Base-by-base conservation (phyloP, 2,113 vertebrate genomes). In the Salvelinus namaycush region DNA sequence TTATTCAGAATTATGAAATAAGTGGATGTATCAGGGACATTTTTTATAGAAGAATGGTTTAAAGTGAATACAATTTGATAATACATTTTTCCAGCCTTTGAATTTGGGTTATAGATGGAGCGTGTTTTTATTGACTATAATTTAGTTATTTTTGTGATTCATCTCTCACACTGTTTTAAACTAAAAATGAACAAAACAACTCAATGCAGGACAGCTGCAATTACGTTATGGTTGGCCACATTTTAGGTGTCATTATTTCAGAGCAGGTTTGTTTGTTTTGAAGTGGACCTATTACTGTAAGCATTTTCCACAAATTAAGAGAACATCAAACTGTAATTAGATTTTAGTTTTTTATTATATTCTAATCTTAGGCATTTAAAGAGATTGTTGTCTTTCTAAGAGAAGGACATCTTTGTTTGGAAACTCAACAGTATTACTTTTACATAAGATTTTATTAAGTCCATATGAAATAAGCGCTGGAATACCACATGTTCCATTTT, bases 351-450 rank as follows among this genome's bases (percentile, higher is more conserved):
- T 85, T 79, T 72, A 79, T 81, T 78, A 9, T 44, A 12, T 84
- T 88, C 80, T 76, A 73, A 84, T 88, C 68, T 79, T 74, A 75
- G 83, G 69, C 68, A 69, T 71, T 82, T 83, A 26, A 9, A 51
- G 16, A 44, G 22, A 4, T 78, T 31, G 16, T 64, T 77, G 62
- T 68, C 62, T 73, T 68, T 73, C 60, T 39, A 68, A 68, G n/a
- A 65, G 48, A 57, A 69, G 71, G 29, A 72, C 12, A 78, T 71
- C 3, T 70, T 24, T 70, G 62, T 72, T 75, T 75, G 60, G 62
- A 78, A 74, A 65, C 31, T 67, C 79, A 72, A 74, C 85, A 86
- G 85, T 88, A 86, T 86, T 86, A 85, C 81, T 79, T 74, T 75
- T 27, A 78, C 65, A 49, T 34, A 48, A 82, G 76, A 62, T 11